Conservation (phyloP, 2,888 invertebrate genomes). For the Hypercompe scribonia region DNA sequence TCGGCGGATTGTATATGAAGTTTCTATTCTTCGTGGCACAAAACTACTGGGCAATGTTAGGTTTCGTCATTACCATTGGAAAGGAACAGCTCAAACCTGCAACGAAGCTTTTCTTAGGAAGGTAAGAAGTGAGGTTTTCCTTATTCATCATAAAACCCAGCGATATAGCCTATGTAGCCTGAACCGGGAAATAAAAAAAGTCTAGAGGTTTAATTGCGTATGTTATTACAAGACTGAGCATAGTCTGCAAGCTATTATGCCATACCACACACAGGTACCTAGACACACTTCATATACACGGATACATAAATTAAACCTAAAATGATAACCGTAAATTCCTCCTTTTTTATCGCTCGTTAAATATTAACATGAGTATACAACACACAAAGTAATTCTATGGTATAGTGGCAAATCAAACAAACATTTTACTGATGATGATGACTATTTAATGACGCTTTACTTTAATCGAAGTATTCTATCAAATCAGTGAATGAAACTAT, state of each 20-base stretch:
- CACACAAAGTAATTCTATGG: neutral
- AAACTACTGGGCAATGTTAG: slow-evolving; percentile 89
- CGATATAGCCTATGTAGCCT: neutral
- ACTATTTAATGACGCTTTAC: neutral
- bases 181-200: neutral
- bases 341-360: neutral
- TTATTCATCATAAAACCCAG: neutral
- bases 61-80: slow-evolving; percentile 93
- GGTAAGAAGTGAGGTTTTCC: slow-evolving; percentile 85
- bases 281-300: neutral
- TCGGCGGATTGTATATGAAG: slow-evolving; percentile 89
- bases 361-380: neutral
- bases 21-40: slow-evolving; percentile 89
- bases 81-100: slow-evolving; percentile 94
- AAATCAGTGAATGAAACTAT: neutral
- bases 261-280: neutral
- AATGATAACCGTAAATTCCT: neutral
- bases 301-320: neutral
- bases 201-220: neutral
- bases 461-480: neutral
- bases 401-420: neutral
- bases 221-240: neutral
- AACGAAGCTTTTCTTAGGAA: slow-evolving; percentile 95
- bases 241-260: neutral
- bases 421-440: neutral